Base-by-base conservation (phyloP, 1,140 invertebrate genomes). In the Copidosoma floridanum region DNA sequence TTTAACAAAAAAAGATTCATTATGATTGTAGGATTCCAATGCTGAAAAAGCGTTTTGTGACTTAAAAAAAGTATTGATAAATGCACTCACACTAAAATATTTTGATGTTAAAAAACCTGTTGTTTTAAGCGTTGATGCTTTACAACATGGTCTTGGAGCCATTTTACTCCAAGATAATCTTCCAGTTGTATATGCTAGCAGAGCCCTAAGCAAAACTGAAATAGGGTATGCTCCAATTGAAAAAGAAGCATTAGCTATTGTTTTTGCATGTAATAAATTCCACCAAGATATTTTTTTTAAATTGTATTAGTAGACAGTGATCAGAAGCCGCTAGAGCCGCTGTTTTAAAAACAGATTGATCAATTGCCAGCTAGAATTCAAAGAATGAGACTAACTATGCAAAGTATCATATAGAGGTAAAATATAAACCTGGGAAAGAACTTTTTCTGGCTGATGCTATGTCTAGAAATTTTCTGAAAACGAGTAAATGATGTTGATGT, bases 161-260 rank as follows among this genome's bases (percentile, higher is more conserved):
- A 66, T 68, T 23, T 41, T 78, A 24, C 27, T 71, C 2, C 74
- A 77, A 65, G 46, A 71, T 40, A 38, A 56, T 4, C 50, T 65
- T 41, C 72, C 71, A 14, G 65, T 75, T 8, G 66, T 64, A 16
- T 80, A 72, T 64, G 76, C 74, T 2, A 74, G 69, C 8, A 67
- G 69, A 55, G 68, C 67, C 5, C 35, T 75, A 14, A 67, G 61
- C 8, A n/a, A 55, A 6, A 47, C 59, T 0, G 54, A 78, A 55
- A 52, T 67, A 52, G 63, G 61, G 3, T 80, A 75, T 53, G 67
- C 75, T 2, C 76, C 77, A 59, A 78, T 81, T 37, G 79, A 82
- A 58, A 81, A 81, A 63, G 83, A 85, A 67, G 72, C 75, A 38
- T 55, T 85, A 16, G 82, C 80, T 0, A 72, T 85, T n/a, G 67